These are phyloP conservation scores for Phocides pigmalion DNA, from an alignment of 1,140 invertebrate genomes.

Conservation along the genomic window DNA sequence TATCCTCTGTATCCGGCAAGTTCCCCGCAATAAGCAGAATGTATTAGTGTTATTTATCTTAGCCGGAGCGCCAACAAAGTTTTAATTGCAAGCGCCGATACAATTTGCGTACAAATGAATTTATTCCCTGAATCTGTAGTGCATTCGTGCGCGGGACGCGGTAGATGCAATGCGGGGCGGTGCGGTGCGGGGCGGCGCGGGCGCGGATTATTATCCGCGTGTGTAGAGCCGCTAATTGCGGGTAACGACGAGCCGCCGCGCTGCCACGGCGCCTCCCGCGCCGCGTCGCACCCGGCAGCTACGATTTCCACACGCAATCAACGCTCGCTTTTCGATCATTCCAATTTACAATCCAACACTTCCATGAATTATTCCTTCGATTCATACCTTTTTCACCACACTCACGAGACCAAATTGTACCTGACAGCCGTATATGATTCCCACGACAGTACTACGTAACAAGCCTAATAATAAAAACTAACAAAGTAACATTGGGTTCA, in stretches of 20 bases:
- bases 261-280: constrained; percentile 19
- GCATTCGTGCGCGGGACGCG: constrained; percentile 63
- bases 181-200: constrained; percentile 35
- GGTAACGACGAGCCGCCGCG: constrained; percentile 61
- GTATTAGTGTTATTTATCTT: constrained; percentile 84
- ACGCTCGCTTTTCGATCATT: constrained; percentile 38
- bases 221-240: constrained; percentile 77
- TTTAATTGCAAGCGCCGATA: constrained; percentile 83
- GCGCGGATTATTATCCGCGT: constrained; percentile 55
- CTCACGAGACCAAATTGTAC: background rate
- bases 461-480: constrained; percentile 30
- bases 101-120: constrained; percentile 84
- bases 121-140: constrained; percentile 81
- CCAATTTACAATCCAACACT: constrained; percentile 31
- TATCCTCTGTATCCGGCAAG: constrained; percentile 76
- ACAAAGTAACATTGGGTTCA: constrained; percentile 53
- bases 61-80: constrained; percentile 80
- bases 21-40: constrained; percentile 81
- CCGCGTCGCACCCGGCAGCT: constrained; percentile 20
- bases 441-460: constrained; percentile 2
- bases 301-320: constrained; percentile 46
- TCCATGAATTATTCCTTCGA: constrained; percentile 2
- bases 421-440: constrained; percentile 5
- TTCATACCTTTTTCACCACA: background rate
- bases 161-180: constrained; percentile 38